phyloP scores from a whole-genome alignment of 2,797 vertebrate species.

The Brachyalestes nurse region DNA sequence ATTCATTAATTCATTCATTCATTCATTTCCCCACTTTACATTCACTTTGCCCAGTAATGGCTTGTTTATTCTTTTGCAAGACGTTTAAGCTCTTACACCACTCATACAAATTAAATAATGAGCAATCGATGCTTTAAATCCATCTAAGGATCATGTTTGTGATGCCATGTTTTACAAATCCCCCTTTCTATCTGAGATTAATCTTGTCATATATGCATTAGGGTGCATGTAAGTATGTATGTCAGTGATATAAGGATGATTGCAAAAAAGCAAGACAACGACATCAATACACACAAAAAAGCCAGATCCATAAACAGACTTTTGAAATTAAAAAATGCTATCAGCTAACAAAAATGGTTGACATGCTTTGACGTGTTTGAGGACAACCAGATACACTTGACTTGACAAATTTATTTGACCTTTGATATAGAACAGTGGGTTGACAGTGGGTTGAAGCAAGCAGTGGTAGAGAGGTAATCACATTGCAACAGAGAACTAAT shows the following conservation, averaged over 20 bases:
- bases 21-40: conserved; percentile 34
- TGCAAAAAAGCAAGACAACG: conserved; percentile 14
- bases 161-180: conserved; percentile 50
- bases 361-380: not conserved
- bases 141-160: conserved; percentile 58
- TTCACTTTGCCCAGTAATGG: conserved; percentile 44
- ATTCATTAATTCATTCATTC: conserved; percentile 6
- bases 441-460: not conserved
- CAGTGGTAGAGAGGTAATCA: conserved; percentile 14
- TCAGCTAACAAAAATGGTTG: not conserved
- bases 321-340: not conserved
- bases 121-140: conserved; percentile 66
- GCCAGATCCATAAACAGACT: not conserved
- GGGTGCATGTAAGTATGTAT: conserved; percentile 48
- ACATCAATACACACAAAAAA: not conserved
- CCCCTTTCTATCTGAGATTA: conserved; percentile 51
- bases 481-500: conserved; percentile 39
- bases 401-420: conserved; percentile 18
- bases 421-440: conserved; percentile 8
- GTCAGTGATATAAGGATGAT: conserved; percentile 59
- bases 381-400: conserved; percentile 1
- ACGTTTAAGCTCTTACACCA: conserved; percentile 60
- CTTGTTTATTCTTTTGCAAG: conserved; percentile 53
- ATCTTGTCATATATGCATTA: conserved; percentile 59
- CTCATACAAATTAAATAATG: conserved; percentile 73